phyloP scores from a whole-genome alignment of 2,113 vertebrate species.

The Sander lucioperca region DNA sequence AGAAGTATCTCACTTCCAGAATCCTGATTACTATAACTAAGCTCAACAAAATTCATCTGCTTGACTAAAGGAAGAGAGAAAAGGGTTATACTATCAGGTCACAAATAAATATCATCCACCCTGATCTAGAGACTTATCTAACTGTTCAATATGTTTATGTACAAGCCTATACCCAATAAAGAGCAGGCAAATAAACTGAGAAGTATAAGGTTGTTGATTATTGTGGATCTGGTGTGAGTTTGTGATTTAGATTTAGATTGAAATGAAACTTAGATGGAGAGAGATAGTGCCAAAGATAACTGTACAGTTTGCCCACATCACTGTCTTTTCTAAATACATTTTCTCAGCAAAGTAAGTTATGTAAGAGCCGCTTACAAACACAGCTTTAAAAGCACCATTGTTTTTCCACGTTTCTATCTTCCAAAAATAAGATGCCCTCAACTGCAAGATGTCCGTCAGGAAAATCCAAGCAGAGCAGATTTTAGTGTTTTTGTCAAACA shows the following conservation, averaged over 20 bases:
- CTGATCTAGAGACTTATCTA: slow-evolving; percentile 21
- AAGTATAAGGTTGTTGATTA: background rate
- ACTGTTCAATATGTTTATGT: background rate
- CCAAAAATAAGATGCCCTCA: slow-evolving; percentile 43
- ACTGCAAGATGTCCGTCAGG: slow-evolving; percentile 33
- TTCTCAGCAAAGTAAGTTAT: slow-evolving; percentile 36
- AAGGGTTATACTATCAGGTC: background rate
- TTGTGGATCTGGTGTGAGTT: background rate
- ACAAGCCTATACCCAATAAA: background rate
- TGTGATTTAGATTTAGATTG: background rate
- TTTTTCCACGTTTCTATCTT: slow-evolving; percentile 32
- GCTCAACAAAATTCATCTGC: slow-evolving; percentile 7
- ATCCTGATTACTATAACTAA: slow-evolving; percentile 28
- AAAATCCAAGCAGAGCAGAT: slow-evolving; percentile 19
- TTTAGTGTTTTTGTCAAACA: slow-evolving; percentile 28
- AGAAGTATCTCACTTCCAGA: background rate
- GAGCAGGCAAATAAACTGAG: background rate
- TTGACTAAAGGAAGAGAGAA: slow-evolving; percentile 9
- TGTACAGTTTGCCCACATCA: slow-evolving; percentile 5
- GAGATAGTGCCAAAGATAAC: slow-evolving; percentile 7
- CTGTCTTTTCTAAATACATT: slow-evolving; percentile 33
- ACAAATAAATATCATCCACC: background rate
- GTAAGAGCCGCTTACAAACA: slow-evolving; percentile 21
- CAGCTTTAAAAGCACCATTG: slow-evolving; percentile 16
- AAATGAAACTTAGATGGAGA: background rate